Percentiles rank a stretch among this genome's conserved stretches.
phyloP scores from a whole-genome alignment of 2,888 invertebrate species.

The Candidula unifasciata region DNA sequence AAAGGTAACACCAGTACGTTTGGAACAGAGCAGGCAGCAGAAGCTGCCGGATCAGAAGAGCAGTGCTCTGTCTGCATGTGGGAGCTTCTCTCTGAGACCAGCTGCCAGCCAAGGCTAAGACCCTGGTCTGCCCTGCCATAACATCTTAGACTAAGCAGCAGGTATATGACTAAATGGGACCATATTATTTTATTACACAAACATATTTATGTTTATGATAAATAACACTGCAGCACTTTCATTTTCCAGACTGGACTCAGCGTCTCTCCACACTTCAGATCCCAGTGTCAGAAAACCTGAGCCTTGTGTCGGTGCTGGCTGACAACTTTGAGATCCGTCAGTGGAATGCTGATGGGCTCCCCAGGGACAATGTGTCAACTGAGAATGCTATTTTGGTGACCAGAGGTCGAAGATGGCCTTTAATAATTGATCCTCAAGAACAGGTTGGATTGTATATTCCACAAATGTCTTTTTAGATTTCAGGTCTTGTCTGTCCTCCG shows the following conservation, averaged over 20 bases:
- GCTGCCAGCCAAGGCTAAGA: too few relatives aligned
- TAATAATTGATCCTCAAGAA: slow-evolving; percentile 79
- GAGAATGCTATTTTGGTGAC: slow-evolving; percentile 79
- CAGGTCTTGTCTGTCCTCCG: too few relatives aligned
- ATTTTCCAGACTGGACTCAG: slow-evolving; percentile 82
- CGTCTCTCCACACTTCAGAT: slow-evolving; percentile 84
- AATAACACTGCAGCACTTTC: neutral
- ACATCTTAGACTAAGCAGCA: too few relatives aligned
- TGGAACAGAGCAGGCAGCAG: too few relatives aligned
- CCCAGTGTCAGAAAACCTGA: slow-evolving; percentile 83
- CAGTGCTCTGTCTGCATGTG: too few relatives aligned
- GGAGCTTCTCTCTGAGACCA: too few relatives aligned
- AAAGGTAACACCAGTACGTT: too few relatives aligned
- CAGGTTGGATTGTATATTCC: slow-evolving; percentile 67
- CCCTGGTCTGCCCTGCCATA: too few relatives aligned
- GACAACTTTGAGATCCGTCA: slow-evolving; percentile 82
- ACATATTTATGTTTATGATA: too few relatives aligned
- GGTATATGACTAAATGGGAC: too few relatives aligned
- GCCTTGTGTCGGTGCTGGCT: slow-evolving; percentile 70
- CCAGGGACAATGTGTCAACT: slow-evolving; percentile 78
- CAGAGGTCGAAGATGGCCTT: slow-evolving; percentile 78
- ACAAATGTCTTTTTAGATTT: neutral
- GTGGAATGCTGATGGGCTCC: slow-evolving; percentile 78
- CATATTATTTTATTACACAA: too few relatives aligned
- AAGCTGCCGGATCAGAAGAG: too few relatives aligned